These are phyloP conservation scores for Microctenopoma stevenorrisi DNA, from an alignment of 2,797 vertebrate genomes.

Conservation along the genomic window DNA sequence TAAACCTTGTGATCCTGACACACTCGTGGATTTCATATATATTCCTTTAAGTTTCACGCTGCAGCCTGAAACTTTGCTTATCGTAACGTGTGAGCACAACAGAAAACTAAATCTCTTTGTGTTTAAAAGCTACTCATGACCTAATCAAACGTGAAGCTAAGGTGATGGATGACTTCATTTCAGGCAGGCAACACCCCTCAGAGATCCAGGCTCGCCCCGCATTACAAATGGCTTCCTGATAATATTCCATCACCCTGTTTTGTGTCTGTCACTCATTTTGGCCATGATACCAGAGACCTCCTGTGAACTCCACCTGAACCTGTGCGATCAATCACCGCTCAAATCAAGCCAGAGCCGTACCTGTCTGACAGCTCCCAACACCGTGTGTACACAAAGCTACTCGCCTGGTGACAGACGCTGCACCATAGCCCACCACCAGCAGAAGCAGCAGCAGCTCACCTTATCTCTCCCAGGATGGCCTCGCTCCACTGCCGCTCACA, in stretches of 20 bases:
- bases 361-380: slow-evolving; percentile 82
- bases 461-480: slow-evolving; percentile 56
- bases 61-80: slow-evolving; percentile 3
- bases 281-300: slow-evolving; percentile 81
- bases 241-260: slow-evolving; percentile 81
- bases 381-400: slow-evolving; percentile 67
- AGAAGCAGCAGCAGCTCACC: slow-evolving; percentile 23
- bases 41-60: background rate
- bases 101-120: slow-evolving; percentile 38
- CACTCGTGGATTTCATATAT: background rate
- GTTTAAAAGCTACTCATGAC: slow-evolving; percentile 74
- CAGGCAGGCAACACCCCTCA: slow-evolving; percentile 78
- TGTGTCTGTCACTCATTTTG: slow-evolving; percentile 83
- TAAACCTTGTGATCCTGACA: background rate
- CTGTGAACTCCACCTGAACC: slow-evolving; percentile 85
- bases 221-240: slow-evolving; percentile 82
- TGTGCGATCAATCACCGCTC: slow-evolving; percentile 82
- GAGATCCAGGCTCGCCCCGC: slow-evolving; percentile 73
- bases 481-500: slow-evolving; percentile 38
- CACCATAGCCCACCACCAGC: slow-evolving; percentile 32
- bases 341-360: slow-evolving; percentile 76
- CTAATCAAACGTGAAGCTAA: slow-evolving; percentile 78
- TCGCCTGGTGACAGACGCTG: slow-evolving; percentile 64
- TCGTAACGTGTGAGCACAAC: background rate
- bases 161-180: slow-evolving; percentile 83